Percentiles rank a stretch among this genome's conserved stretches.
These are phyloP conservation scores for Eupithecia tripunctaria DNA, from an alignment of 2,888 invertebrate genomes.

Conservation along the genomic window DNA sequence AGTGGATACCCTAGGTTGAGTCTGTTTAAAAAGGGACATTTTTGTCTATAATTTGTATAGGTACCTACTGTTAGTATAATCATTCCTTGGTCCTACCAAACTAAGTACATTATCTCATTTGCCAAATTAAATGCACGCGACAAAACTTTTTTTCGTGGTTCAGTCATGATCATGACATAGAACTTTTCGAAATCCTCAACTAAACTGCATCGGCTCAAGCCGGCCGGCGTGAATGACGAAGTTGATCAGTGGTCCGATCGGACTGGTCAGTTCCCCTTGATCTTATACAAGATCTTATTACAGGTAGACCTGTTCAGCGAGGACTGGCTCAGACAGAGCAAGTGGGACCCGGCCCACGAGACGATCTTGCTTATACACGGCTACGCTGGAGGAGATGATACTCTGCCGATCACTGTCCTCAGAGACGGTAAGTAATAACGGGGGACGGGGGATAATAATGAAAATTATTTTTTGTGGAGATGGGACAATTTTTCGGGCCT, in stretches of 20 bases:
- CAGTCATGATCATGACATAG: background rate
- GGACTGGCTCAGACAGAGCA: constrained; percentile 90
- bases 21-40: too few relatives aligned
- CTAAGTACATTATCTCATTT: too few relatives aligned
- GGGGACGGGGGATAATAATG: background rate
- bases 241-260: background rate
- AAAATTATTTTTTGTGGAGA: background rate
- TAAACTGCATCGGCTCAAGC: background rate
- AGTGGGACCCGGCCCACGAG: constrained; percentile 88
- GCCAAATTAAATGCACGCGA: too few relatives aligned
- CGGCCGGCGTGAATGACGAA: background rate
- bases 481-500: background rate
- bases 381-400: constrained; percentile 91
- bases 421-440: constrained; percentile 88
- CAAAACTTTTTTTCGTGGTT: too few relatives aligned
- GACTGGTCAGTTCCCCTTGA: background rate
- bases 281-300: constrained; percentile 16
- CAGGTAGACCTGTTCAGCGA: constrained; percentile 85
- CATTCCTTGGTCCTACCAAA: too few relatives aligned
- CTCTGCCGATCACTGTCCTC: constrained; percentile 88
- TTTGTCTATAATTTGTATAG: too few relatives aligned
- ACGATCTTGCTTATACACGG: constrained; percentile 90
- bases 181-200: background rate
- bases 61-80: too few relatives aligned
- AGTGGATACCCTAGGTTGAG: too few relatives aligned